A percentile compares a stretch with the other conserved stretches of the same genome.
These are phyloP conservation scores for Carposina sasakii DNA, from an alignment of 1,140 invertebrate genomes.

Conservation along the genomic window DNA sequence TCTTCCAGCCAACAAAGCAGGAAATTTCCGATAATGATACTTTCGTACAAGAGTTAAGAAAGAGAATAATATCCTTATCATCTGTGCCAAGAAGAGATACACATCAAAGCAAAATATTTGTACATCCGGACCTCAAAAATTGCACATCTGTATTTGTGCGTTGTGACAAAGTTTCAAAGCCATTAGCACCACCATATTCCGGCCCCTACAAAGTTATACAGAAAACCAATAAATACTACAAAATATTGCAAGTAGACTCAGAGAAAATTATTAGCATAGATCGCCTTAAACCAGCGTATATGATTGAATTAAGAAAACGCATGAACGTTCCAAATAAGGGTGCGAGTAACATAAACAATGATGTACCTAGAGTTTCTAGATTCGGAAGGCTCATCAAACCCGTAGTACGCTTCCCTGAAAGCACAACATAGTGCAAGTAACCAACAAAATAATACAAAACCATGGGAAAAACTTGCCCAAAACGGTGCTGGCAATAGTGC, in stretches of 20 bases:
- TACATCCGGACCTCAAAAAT: background rate
- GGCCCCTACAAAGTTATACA: background rate
- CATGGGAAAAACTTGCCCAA: too few species aligned
- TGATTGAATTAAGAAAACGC: background rate
- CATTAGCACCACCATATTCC: background rate
- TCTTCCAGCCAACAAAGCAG: conserved; percentile 17
- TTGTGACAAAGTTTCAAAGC: background rate
- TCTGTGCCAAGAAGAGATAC: background rate
- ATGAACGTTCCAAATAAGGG: background rate
- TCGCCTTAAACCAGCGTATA: background rate
- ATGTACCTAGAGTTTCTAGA: background rate
- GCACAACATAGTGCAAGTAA: too few species aligned
- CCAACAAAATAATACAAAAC: too few species aligned
- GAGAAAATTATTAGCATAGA: background rate
- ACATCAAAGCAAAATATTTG: background rate
- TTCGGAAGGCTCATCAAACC: background rate
- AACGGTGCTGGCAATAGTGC: too few species aligned
- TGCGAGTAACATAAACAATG: background rate
- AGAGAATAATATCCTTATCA: background rate
- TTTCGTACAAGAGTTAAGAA: background rate
- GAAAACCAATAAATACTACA: background rate
- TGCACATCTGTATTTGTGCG: background rate
- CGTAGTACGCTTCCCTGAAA: background rate
- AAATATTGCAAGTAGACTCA: background rate
- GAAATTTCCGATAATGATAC: background rate